A percentile compares a stretch with the other conserved stretches of the same genome.
phyloP scores from a whole-genome alignment of 2,113 vertebrate genomes.

The Ariopsis seemanni region DNA sequence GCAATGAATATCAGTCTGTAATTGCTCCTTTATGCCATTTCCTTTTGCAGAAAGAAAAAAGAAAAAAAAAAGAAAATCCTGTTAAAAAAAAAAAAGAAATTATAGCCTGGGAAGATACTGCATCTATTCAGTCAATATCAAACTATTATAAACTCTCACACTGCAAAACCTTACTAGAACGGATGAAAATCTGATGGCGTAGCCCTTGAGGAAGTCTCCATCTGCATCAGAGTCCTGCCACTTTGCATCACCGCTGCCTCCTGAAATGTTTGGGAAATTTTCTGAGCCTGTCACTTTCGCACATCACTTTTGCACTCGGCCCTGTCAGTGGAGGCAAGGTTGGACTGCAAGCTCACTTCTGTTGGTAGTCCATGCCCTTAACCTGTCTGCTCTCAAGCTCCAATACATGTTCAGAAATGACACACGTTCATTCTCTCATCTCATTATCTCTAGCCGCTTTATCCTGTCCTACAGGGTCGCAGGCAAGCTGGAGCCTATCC shows the following conservation, averaged over 20 bases:
- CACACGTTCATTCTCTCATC: background rate
- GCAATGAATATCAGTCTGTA: background rate
- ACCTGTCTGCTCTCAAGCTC: background rate
- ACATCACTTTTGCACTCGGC: conserved; percentile 45
- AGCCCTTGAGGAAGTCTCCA: conserved; percentile 59
- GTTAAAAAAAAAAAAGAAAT: background rate
- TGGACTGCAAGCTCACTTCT: conserved; percentile 32
- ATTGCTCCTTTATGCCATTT: background rate
- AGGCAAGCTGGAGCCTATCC: no score
- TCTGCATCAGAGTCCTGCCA: conserved; percentile 66
- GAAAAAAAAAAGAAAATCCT: background rate
- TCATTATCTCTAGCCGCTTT: no score
- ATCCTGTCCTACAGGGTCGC: no score
- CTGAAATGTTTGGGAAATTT: conserved; percentile 61
- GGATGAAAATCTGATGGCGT: conserved; percentile 57
- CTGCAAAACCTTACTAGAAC: conserved; percentile 22
- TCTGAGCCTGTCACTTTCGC: conserved; percentile 51
- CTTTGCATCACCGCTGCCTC: conserved; percentile 55
- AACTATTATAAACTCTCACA: background rate
- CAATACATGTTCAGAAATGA: conserved; percentile 4
- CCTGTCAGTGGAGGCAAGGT: conserved; percentile 36
- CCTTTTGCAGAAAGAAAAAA: background rate
- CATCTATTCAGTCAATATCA: background rate
- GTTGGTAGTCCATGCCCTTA: conserved; percentile 12
- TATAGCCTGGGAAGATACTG: background rate